Conservation (phyloP, 2,888 invertebrate genomes). For the Idaea straminata region DNA sequence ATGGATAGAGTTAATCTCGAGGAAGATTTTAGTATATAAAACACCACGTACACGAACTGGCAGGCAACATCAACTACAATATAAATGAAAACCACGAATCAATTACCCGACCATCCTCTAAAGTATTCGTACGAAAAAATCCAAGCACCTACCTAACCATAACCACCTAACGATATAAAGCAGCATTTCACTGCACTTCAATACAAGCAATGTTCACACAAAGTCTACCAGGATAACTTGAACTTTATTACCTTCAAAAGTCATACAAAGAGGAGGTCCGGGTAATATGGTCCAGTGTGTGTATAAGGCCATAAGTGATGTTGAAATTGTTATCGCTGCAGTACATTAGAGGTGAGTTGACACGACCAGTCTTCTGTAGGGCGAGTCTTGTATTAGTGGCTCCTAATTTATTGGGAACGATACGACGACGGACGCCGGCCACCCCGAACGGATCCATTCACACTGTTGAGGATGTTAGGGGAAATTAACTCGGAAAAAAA, state of each 20-base stretch:
- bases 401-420: slow-evolving; percentile 78
- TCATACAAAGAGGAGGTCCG: slow-evolving; percentile 31
- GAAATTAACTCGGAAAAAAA: slow-evolving; percentile 14
- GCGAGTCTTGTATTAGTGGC: slow-evolving; percentile 75
- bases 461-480: slow-evolving; percentile 54
- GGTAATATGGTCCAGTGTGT: slow-evolving; percentile 34
- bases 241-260: slow-evolving; percentile 19
- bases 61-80: no score
- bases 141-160: slow-evolving; percentile 54
- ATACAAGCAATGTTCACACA: slow-evolving; percentile 48
- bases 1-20: no score
- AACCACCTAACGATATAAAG: slow-evolving; percentile 65
- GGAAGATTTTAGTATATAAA: no score
- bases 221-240: slow-evolving; percentile 28
- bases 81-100: slow-evolving; percentile 38
- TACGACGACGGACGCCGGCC: slow-evolving; percentile 77
- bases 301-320: slow-evolving; percentile 57
- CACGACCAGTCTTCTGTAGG: slow-evolving; percentile 77
- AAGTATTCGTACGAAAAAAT: slow-evolving; percentile 53
- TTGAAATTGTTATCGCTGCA: slow-evolving; percentile 73
- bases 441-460: slow-evolving; percentile 75
- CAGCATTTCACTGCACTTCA: slow-evolving; percentile 57
- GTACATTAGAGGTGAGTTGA: slow-evolving; percentile 76
- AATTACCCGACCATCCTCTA: slow-evolving; percentile 58
- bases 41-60: no score